phyloP scores from a whole-genome alignment of 2,113 vertebrate species.

The Zootoca vivipara region DNA sequence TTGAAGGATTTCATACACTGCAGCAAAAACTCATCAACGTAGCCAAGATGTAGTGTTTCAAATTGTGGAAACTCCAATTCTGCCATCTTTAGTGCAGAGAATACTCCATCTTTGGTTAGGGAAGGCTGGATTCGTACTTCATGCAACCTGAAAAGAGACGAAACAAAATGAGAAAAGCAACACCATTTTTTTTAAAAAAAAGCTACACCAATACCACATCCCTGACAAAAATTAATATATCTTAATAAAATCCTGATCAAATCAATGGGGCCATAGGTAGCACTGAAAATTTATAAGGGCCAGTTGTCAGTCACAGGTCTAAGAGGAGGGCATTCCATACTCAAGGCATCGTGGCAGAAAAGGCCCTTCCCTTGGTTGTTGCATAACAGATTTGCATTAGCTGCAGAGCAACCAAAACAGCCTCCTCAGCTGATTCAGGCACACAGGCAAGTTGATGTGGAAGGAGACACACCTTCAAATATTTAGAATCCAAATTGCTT shows the following conservation, averaged over 20 bases:
- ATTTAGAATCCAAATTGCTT: neutral
- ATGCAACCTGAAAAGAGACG: constrained; percentile 83
- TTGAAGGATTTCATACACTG: constrained; percentile 84
- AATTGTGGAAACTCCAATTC: constrained; percentile 98
- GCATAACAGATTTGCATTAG: neutral
- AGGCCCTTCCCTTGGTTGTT: neutral
- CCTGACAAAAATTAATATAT: too few species aligned
- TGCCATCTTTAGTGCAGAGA: constrained; percentile 98
- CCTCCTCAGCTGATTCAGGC: neutral
- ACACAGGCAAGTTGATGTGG: neutral
- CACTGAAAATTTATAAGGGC: too few species aligned
- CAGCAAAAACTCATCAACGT: constrained; percentile 96
- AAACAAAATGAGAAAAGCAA: constrained; percentile 12
- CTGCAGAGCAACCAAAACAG: neutral
- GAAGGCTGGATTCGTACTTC: constrained; percentile 99
- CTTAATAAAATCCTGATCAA: too few species aligned
- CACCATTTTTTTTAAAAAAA: too few species aligned
- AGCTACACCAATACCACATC: too few species aligned
- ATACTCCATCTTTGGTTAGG: constrained; percentile 98
- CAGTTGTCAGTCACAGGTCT: too few species aligned
- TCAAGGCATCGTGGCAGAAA: neutral
- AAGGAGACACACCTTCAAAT: neutral
- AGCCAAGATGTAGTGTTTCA: constrained; percentile 97
- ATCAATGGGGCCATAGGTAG: too few species aligned
- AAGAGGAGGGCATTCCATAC: neutral